A percentile compares a stretch with the other conserved stretches of the same genome.
phyloP scores from a whole-genome alignment of 2,888 invertebrate species.

The Melipona bicolor region DNA sequence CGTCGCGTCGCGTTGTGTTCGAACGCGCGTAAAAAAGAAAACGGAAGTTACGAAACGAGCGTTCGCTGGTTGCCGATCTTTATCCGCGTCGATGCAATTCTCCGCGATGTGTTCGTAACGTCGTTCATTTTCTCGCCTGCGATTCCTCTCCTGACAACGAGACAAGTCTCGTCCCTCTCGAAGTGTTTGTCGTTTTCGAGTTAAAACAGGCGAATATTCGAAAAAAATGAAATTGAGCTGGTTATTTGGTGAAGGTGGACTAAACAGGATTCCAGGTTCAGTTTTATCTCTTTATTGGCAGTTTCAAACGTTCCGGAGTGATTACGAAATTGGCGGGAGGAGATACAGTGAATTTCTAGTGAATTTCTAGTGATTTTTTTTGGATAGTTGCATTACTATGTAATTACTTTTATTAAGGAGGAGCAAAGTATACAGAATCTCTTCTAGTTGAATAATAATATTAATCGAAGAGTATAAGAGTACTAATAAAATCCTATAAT shows the following conservation, averaged over 20 bases:
- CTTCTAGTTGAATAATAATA: too few species aligned
- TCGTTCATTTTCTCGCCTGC: neutral
- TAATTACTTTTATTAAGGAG: too few species aligned
- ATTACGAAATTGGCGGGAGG: neutral
- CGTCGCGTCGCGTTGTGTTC: neutral
- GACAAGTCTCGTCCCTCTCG: neutral
- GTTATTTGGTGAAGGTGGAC: neutral
- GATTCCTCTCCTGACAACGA: neutral
- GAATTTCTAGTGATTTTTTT: too few species aligned
- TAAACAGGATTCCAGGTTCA: neutral
- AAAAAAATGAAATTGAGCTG: neutral
- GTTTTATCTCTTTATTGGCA: neutral
- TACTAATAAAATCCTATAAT: too few species aligned
- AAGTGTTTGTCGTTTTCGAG: neutral
- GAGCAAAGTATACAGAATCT: too few species aligned
- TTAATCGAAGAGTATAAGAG: too few species aligned
- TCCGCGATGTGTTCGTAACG: neutral
- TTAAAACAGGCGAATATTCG: neutral
- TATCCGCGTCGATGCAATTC: conserved; percentile 27
- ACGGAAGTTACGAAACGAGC: conserved; percentile 51
- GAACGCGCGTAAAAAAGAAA: conserved; percentile 39
- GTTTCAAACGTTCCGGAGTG: neutral
- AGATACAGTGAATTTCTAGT: neutral
- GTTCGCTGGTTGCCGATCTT: conserved; percentile 30
- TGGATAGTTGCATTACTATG: too few species aligned